Base-by-base conservation (phyloP, 2,888 invertebrate species). In the Drosophila atroscutellata region DNA sequence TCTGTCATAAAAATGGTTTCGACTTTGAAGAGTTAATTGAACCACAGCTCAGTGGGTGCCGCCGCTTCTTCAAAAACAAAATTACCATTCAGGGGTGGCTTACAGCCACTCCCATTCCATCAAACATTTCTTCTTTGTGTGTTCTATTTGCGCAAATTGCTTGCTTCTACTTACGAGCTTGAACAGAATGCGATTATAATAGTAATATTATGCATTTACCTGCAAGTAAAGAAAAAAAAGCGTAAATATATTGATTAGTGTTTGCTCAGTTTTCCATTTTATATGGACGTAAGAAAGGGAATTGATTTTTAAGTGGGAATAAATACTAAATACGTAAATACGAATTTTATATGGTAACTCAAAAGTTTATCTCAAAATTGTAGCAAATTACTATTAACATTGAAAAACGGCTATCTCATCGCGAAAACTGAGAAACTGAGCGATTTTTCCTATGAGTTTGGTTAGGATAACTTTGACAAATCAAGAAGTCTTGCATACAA, bases 1-100 rank as follows among this genome's bases (percentile, higher is more conserved):
- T 39, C 52, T 57, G 45, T 58, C 80, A 71, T 75, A 71, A 66
- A 70, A 79, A 59, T 32, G 36, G 64, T 61, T 24, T 50, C 28
- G 37, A 45, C 55, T 67, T 64, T 75, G 47, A 67, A 76, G 59
- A 78, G 77, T 68, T 78, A 80, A 78, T 78, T 78, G 77, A 78
- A 72, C 77, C 77, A 72, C 80, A 80, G 26, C 36, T 24, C 15
- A 36, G 24, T 20, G 42, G 20, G 42, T 11, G 42, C 5, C 37
- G 37, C 13, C 15, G 24, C 24, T 45, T 15, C 24, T 24, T 45
- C 45, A 24, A 45, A 45, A 15, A 24, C 15, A 15, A 45, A 45
- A 45, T 45, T 24, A 15, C 24, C 24, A 45, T 24, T 45, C 24
- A 15, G 45, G 45, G 3, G 15, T 45, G 15, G 13, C 45, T 15